phyloP scores from a whole-genome alignment of 2,797 vertebrate genomes.

The Lutra lutra region DNA sequence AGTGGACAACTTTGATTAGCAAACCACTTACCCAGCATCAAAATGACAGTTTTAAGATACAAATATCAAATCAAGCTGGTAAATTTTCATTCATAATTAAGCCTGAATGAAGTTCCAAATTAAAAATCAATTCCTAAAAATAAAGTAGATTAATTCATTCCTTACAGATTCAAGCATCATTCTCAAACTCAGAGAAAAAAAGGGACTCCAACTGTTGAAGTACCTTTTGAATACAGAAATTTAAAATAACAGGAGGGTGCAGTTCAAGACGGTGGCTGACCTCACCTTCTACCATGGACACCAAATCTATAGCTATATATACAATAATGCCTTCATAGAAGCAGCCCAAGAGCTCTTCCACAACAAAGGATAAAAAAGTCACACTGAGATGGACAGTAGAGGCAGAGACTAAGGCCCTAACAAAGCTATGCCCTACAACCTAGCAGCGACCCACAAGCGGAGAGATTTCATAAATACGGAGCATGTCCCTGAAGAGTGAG shows the following conservation, averaged over 20 bases:
- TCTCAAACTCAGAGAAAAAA: neutral
- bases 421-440: neutral
- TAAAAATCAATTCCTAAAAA: neutral
- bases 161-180: neutral
- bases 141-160: neutral
- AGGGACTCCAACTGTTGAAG: neutral
- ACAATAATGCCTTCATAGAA: neutral
- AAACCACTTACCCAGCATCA: neutral
- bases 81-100: slow-evolving; percentile 53
- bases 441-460: neutral
- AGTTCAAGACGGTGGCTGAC: neutral
- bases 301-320: neutral
- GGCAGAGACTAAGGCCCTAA: neutral
- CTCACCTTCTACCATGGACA: neutral
- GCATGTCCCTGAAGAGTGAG: neutral
- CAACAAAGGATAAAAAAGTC: neutral
- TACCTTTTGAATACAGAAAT: neutral
- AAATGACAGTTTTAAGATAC: slow-evolving; percentile 28
- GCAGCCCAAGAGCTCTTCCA: neutral
- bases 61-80: neutral
- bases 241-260: neutral
- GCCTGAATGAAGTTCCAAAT: neutral
- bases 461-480: neutral
- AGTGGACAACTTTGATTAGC: neutral
- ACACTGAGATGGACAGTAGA: neutral